Evolutionary conservation across 2,113 vertebrate genomes (phyloP), one percentile per base, ranked within the genome.

Genomic region (Megaceryle torquata): DNA sequence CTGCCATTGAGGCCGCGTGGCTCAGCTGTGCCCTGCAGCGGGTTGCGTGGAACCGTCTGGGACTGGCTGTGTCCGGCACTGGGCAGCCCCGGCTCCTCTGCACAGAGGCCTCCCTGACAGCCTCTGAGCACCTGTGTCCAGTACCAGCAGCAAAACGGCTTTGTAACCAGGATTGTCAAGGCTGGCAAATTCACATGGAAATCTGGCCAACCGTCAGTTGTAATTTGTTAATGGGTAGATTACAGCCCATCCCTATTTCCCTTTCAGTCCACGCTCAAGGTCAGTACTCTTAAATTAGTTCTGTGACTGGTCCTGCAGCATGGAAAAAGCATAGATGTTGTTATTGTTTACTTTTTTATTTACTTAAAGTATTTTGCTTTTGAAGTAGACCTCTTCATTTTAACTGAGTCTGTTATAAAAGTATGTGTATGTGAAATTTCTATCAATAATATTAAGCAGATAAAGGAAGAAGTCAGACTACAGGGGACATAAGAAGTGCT

Each of bases 381-480:
- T 57, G 25, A 69, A 86, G 44, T 24, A 51, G 29, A 81, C 6
- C 43, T 95, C 63, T 80, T 76, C 9, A 39, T 77, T 81, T 82
- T 75, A 86, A 41, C 11, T 22, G 25, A 41, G 63, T 61, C 33
- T 25, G 50, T 96, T 75, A 88, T 41, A 87, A 22, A 82, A 57
- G 10, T 78, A 46, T 16, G 35, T 10, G 26, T 29, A 56, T 18
- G 50, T 71, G 60, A 78, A 44, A 79, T 80, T 71, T 82, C 56
- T 84, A 85, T 96, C 57, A 84, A 76, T 74, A 89, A 92, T 35
- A 91, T 86, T 84, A 78, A 89, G 82, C 17, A 95, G 91, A 72
- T 82, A 95, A 80, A 80, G 35, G 72, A 92, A 93, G 33, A 85
- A 88, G 25, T 84, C 87, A 60, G 65, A 72, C 67, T 82, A 75